These are phyloP conservation scores for Brenthis hecate DNA, from an alignment of 2,888 invertebrate species.

Conservation along the genomic window DNA sequence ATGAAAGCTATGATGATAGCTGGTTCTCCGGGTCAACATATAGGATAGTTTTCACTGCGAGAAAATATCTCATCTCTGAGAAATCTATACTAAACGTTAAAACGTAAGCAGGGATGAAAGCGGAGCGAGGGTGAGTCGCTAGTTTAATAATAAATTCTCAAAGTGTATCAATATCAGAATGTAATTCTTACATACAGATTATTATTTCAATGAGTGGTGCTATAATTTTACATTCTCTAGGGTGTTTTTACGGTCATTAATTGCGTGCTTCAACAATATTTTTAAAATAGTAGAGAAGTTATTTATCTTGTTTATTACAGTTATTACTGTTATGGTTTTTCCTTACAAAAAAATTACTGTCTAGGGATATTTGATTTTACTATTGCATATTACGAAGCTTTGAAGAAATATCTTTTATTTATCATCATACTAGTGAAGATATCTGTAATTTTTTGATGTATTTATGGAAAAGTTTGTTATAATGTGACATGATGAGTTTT, in stretches of 20 bases:
- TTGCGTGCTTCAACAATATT: conserved; percentile 37
- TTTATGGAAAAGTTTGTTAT: neutral
- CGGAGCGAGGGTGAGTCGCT: too few relatives aligned
- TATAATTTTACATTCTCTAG: conserved; percentile 22
- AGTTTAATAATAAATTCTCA: neutral
- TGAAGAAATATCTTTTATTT: neutral
- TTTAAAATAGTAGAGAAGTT: conserved; percentile 33
- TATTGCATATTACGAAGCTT: conserved; percentile 24
- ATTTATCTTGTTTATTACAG: conserved; percentile 31
- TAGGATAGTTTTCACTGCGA: too few relatives aligned
- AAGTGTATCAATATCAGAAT: conserved; percentile 5
- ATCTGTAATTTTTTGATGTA: neutral
- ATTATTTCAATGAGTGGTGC: conserved; percentile 21
- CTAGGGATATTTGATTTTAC: conserved; percentile 34
- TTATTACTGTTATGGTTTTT: conserved; percentile 37
- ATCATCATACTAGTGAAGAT: neutral
- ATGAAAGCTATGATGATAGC: too few relatives aligned
- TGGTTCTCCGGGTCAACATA: too few relatives aligned
- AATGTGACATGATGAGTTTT: neutral
- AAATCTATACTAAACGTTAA: too few relatives aligned
- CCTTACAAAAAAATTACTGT: conserved; percentile 33
- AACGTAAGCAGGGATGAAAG: too few relatives aligned
- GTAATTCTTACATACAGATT: conserved; percentile 11
- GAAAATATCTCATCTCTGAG: too few relatives aligned
- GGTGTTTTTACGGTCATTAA: conserved; percentile 34